Evolutionary conservation across 2,113 vertebrate genomes (phyloP).

Genomic region (Grallaria varia): DNA sequence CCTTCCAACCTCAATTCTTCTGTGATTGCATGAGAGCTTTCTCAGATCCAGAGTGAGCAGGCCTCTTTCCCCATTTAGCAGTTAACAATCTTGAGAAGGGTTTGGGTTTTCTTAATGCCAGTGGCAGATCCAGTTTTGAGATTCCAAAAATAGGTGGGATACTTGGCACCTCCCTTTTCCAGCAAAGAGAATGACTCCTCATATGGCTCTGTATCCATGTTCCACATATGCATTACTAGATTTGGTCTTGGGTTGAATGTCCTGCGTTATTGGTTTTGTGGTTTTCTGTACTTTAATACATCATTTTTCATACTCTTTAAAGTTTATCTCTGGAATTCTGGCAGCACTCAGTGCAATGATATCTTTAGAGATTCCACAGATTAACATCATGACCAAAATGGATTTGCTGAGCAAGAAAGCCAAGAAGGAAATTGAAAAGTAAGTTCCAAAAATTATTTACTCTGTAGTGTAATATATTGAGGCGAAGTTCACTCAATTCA

Average conservation of each 20-base stretch:
- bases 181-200: background rate
- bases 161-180: background rate
- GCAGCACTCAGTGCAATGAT: conserved; percentile 95
- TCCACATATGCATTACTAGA: background rate
- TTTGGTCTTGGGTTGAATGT: background rate
- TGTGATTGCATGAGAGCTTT: background rate
- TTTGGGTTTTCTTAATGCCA: background rate
- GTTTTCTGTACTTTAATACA: background rate
- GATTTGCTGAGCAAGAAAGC: conserved; percentile 93
- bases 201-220: rapidly evolving
- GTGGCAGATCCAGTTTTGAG: background rate
- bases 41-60: background rate
- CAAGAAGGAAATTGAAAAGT: conserved; percentile 97
- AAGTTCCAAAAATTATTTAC: conserved; percentile 42
- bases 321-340: conserved; percentile 98
- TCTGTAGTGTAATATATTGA: background rate
- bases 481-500: background rate
- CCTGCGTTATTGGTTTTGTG: background rate
- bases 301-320: background rate
- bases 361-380: conserved; percentile 91
- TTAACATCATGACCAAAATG: conserved; percentile 99
- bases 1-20: background rate
- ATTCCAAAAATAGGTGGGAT: background rate
- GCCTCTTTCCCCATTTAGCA: background rate
- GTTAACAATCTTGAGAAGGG: background rate